phyloP scores from a whole-genome alignment of 2,888 invertebrate genomes.

The Auanema sp. region DNA sequence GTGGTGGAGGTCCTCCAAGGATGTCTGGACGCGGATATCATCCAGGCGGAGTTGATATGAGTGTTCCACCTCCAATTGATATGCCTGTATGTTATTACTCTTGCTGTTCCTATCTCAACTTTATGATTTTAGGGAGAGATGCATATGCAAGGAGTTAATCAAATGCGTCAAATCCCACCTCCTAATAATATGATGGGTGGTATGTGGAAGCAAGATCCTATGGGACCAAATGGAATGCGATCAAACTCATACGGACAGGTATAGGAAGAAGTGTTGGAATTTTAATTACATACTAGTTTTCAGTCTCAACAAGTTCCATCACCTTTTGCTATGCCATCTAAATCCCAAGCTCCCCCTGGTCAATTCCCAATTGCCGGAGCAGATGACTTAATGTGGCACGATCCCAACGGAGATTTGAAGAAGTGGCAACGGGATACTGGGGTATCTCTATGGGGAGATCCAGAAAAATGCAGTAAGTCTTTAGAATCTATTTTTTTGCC shows the following conservation, averaged over 20 bases:
- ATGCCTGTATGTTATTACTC: constrained; percentile 27
- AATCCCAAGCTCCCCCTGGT: constrained; percentile 20
- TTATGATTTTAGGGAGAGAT: neutral
- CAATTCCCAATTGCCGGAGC: constrained; percentile 36
- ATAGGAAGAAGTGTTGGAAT: neutral
- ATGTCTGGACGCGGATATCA: constrained; percentile 26
- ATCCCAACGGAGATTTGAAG: constrained; percentile 51
- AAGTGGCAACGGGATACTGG: constrained; percentile 54
- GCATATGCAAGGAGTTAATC: neutral
- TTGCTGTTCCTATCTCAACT: neutral
- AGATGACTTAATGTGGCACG: constrained; percentile 41
- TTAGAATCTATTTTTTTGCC: neutral
- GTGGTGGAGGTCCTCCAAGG: constrained; percentile 26
- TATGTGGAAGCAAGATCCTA: constrained; percentile 29
- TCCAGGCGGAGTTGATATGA: constrained; percentile 38
- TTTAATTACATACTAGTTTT: neutral
- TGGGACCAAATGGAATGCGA: constrained; percentile 27
- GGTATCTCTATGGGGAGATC: constrained; percentile 50
- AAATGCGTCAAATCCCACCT: constrained; percentile 21
- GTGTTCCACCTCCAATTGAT: constrained; percentile 50
- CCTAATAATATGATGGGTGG: constrained; percentile 2
- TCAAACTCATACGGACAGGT: constrained; percentile 16
- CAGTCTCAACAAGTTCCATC: constrained; percentile 14
- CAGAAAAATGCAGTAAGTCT: constrained; percentile 43
- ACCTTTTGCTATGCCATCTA: constrained; percentile 22